Evolutionary conservation across 1,140 invertebrate genomes (phyloP).

Genomic region (Linepithema humile): DNA sequence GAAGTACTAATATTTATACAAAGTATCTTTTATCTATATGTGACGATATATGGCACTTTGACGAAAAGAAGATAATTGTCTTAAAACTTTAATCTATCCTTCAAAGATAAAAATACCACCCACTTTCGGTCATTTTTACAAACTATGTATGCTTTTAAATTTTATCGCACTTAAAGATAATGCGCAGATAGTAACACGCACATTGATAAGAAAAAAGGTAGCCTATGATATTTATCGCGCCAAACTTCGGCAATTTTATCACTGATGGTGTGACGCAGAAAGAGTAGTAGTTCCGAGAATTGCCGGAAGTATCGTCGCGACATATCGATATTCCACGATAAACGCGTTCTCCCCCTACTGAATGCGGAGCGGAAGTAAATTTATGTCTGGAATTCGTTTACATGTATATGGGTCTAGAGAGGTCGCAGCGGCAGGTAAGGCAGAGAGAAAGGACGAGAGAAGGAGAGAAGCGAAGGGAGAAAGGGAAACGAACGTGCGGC

Average conservation of each 20-base stretch:
- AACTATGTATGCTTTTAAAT: no score
- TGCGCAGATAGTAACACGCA: no score
- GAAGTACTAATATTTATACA: not conserved
- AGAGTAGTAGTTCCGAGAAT: conserved; percentile 50
- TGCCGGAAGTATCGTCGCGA: conserved; percentile 63
- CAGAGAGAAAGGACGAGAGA: not conserved
- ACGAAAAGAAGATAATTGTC: not conserved
- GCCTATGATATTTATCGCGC: conserved; percentile 52
- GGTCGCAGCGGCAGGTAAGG: conserved; percentile 33
- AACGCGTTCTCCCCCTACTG: conserved; percentile 33
- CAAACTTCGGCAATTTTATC: conserved; percentile 57
- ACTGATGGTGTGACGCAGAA: conserved; percentile 3
- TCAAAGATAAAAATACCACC: no score
- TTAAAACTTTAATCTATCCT: no score
- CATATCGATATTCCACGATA: conserved; percentile 47
- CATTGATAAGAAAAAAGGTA: no score
- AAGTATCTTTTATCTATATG: not conserved
- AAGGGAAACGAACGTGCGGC: not conserved
- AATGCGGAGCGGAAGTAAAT: conserved; percentile 69
- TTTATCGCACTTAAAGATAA: no score
- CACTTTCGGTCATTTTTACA: no score
- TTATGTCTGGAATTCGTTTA: conserved; percentile 70
- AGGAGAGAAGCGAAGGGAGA: not conserved
- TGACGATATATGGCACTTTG: no score
- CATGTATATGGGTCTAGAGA: conserved; percentile 44